Evolutionary conservation across 2,797 vertebrate species (phyloP).

Genomic region (Sebastes oblongus): DNA sequence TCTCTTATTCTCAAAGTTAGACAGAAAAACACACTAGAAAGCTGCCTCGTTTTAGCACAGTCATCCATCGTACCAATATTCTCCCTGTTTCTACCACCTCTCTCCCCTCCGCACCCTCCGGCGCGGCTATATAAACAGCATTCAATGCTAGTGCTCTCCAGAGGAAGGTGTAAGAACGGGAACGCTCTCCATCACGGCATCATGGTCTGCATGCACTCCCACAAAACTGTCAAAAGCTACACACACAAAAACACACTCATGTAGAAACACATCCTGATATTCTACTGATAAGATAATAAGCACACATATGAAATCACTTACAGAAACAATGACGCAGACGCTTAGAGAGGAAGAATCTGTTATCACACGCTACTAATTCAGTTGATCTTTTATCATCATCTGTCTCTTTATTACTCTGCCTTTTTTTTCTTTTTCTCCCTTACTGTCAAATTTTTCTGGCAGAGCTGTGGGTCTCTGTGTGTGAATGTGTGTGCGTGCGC

Average conservation of each 20-base stretch:
- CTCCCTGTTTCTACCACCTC: background rate
- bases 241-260: background rate
- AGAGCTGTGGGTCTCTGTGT: background rate
- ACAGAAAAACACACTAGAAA: conserved; percentile 19
- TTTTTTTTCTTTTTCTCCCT: background rate
- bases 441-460: background rate
- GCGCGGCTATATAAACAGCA: conserved; percentile 44
- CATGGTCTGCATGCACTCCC: conserved; percentile 1
- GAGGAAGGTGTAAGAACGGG: conserved; percentile 30
- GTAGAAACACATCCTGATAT: background rate
- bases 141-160: conserved; percentile 43
- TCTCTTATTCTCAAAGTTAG: conserved; percentile 2
- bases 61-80: conserved; percentile 26
- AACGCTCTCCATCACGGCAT: conserved; percentile 19
- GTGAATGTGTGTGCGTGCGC: background rate
- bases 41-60: conserved; percentile 6
- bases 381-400: conserved; percentile 17
- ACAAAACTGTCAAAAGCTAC: background rate
- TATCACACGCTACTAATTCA: background rate
- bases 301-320: conserved; percentile 1
- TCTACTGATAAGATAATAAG: background rate
- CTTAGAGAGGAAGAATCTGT: background rate
- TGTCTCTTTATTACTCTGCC: conserved; percentile 2
- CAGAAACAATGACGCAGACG: background rate
- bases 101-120: conserved; percentile 4